Conservation (phyloP, 1,140 invertebrate genomes). For the Anastrepha obliqua region DNA sequence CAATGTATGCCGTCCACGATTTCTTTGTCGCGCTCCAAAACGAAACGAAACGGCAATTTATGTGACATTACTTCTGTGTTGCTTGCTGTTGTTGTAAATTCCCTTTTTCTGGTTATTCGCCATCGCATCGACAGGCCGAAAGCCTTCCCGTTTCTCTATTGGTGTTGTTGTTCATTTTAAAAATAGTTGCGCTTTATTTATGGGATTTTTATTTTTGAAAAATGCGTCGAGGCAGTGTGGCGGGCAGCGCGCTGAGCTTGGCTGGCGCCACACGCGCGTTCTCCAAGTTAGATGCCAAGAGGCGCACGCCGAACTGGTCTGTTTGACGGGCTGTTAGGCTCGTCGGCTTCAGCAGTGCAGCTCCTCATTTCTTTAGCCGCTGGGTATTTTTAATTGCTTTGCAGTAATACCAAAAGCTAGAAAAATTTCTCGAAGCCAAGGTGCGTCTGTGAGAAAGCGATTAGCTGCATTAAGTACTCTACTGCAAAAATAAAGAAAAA, state of each 20-base stretch:
- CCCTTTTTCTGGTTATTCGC: background rate
- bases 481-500: background rate
- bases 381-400: constrained; percentile 20
- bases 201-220: background rate
- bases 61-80: constrained; percentile 9
- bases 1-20: background rate
- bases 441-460: constrained; percentile 17
- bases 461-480: background rate
- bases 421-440: background rate
- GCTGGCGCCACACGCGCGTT: constrained; percentile 33
- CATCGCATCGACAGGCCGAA: background rate
- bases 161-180: constrained; percentile 9
- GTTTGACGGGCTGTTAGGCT: background rate
- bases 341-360: background rate
- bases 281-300: background rate
- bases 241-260: background rate
- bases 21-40: constrained; percentile 20
- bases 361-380: background rate
- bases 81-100: background rate
- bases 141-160: background rate
- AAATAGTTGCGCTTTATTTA: constrained; percentile 36
- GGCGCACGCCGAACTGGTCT: background rate
- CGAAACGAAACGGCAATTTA: constrained; percentile 41
- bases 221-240: background rate
- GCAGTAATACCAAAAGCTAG: background rate